Base-by-base conservation (phyloP, 1,140 invertebrate species). In the Magallana gigas region DNA sequence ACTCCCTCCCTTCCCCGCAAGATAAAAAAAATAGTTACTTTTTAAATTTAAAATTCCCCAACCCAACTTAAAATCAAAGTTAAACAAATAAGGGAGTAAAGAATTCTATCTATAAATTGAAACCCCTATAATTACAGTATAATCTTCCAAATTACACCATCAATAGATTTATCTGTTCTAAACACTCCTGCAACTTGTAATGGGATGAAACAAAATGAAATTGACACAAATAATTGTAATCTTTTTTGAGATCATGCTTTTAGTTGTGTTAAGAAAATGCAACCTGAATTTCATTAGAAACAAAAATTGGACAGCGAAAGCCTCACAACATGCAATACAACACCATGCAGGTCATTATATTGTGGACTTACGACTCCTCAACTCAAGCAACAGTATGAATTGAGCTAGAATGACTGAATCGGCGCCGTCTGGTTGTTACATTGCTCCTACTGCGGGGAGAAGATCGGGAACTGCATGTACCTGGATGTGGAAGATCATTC, bases 401-500 rank as follows among this genome's bases (percentile, higher is more conserved):
- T 29, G 68, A 76, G 12, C 68, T 76, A 76, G 68, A 18, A 29
- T 76, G 68, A 76, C 68, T 76, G 36, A 76, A 76, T 76, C 68
- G 68, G 23, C 68, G 68, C 29, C 18, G 68, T 8, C 23, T 12
- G 18, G 68, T 23, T 76, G 68, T 76, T 58, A 83, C 81, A 83
- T 57, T 83, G 81, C 81, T 76, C 18, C 12, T 8, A 29, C 68
- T 76, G 68, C 68, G 68, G 4, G 68, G 68, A 76, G 68, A 76
- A 2, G 68, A 76, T 76, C 68, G 23, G 68, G 81, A 83, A 18
- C 81, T 83, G 48, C 81, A 7, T 83, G 56, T 56, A 83, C 81
- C 81, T 83, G 14, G 81, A 57, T 83, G 57, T n/a, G 86, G 86
- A 81, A 88, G 80, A 57, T 85, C 84, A 12, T 85, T 80, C 36